These are phyloP conservation scores for Aricia artaxerxes DNA, from an alignment of 2,888 invertebrate genomes.

Conservation along the genomic window DNA sequence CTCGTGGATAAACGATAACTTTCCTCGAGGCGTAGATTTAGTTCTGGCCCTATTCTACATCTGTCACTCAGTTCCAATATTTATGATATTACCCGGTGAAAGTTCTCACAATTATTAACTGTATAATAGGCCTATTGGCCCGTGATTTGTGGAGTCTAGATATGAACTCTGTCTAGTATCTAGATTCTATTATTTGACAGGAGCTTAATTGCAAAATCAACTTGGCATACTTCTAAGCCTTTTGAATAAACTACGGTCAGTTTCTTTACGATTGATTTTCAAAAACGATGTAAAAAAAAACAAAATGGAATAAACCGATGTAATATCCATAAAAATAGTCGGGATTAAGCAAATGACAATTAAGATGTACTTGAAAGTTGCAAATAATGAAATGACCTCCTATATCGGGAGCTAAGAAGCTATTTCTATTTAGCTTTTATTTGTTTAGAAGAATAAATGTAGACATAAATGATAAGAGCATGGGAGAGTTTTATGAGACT, in stretches of 20 bases:
- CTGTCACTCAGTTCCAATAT: constrained; percentile 23
- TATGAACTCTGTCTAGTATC: background rate
- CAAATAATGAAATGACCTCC: no score
- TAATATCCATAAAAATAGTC: no score
- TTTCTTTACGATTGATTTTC: no score
- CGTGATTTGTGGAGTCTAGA: background rate
- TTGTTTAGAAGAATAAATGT: no score
- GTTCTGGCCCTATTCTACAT: constrained; percentile 23
- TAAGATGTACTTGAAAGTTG: no score
- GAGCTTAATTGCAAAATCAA: background rate
- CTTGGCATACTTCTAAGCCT: background rate
- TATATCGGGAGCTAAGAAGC: no score
- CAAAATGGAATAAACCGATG: no score
- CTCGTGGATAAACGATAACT: constrained; percentile 19
- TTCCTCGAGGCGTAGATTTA: constrained; percentile 22
- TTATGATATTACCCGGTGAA: constrained; percentile 11
- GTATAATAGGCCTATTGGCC: background rate
- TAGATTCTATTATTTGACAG: background rate
- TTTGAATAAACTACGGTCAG: background rate
- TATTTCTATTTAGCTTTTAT: no score
- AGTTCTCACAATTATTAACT: constrained; percentile 11
- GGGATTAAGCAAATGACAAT: no score
- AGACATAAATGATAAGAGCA: no score
- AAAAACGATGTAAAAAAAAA: no score
- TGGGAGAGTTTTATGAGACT: no score